Percentiles rank a stretch among this genome's conserved stretches.
Evolutionary conservation across 2,888 invertebrate genomes (phyloP).

Genomic region (Arge pagana): DNA sequence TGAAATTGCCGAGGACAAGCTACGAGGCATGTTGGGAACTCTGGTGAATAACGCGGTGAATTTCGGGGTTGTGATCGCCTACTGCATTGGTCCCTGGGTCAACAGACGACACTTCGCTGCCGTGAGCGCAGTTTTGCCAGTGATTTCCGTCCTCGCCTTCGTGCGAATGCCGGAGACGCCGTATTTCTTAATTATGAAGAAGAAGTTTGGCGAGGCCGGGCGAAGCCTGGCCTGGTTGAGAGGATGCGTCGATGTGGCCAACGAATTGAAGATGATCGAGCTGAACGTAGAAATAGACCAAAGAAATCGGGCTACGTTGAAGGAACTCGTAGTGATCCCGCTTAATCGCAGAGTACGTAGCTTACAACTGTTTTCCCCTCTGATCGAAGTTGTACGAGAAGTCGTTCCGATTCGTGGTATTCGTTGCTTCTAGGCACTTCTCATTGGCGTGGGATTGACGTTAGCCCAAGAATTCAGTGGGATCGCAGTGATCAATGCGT

Average conservation of each 20-base stretch:
- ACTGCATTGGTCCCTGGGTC: slow-evolving; percentile 19
- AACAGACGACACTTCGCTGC: slow-evolving; percentile 10
- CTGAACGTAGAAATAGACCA: slow-evolving; percentile 5
- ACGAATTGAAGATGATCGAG: slow-evolving; percentile 21
- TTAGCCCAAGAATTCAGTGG: slow-evolving; percentile 30
- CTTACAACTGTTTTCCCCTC: too few relatives aligned
- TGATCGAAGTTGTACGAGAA: too few relatives aligned
- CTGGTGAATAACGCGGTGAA: slow-evolving; percentile 5
- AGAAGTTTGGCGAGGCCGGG: slow-evolving; percentile 7
- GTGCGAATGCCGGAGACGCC: slow-evolving; percentile 35
- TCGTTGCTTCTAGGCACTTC: not conserved
- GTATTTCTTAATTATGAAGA: slow-evolving; percentile 27
- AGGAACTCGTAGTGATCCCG: slow-evolving; percentile 20
- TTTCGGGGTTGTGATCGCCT: slow-evolving; percentile 23
- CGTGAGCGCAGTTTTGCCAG: slow-evolving; percentile 10
- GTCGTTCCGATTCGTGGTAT: too few relatives aligned
- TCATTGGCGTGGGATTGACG: slow-evolving; percentile 19
- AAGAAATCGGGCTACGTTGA: slow-evolving; percentile 1
- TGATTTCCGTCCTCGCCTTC: slow-evolving; percentile 12
- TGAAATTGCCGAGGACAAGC: slow-evolving; percentile 31
- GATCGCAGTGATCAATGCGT: slow-evolving; percentile 8
- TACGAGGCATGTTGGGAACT: slow-evolving; percentile 30
- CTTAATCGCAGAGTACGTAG: slow-evolving; percentile 4
- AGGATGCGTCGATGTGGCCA: slow-evolving; percentile 6
- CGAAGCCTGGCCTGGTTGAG: slow-evolving; percentile 26